Evolutionary conservation across 2,797 vertebrate genomes (phyloP).

Genomic region (Cirrhinus molitorella): DNA sequence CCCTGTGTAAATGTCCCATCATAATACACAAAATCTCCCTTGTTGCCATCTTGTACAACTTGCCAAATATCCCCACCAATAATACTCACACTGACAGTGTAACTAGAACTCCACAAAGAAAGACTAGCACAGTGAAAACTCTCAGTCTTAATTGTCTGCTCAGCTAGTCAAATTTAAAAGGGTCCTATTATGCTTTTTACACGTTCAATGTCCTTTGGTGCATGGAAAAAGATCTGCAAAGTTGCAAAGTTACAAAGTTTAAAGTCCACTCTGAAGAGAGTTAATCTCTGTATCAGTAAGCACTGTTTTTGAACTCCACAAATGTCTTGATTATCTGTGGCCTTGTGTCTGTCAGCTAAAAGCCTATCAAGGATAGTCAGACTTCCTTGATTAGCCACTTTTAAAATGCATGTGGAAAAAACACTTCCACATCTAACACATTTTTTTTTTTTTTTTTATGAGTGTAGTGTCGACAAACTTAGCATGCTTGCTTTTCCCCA

Average conservation of each 20-base stretch:
- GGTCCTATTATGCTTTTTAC: not conserved
- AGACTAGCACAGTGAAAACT: not conserved
- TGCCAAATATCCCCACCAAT: not conserved
- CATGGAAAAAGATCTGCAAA: not conserved
- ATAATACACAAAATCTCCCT: not conserved
- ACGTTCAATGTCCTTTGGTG: not conserved
- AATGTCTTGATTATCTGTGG: not conserved
- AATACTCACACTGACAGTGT: not conserved
- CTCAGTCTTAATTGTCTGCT: not conserved
- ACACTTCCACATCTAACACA: not conserved
- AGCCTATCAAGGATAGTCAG: not conserved
- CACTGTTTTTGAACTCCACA: not conserved
- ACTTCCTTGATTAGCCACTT: not conserved
- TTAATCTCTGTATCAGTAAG: too few species aligned
- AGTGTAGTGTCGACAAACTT: not conserved
- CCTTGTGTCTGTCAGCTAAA: not conserved
- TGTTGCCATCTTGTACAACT: not conserved
- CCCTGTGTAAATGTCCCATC: not conserved
- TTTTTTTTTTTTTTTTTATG: not conserved
- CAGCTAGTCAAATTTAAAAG: not conserved
- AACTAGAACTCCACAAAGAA: not conserved
- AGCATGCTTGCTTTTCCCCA: not conserved
- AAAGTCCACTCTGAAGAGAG: too few species aligned
- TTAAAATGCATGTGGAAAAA: conserved; percentile 8
- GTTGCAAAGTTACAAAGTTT: not conserved